These are phyloP conservation scores for Oceanodroma leucorhoa DNA, from an alignment of 2,797 vertebrate species.

Conservation along the genomic window DNA sequence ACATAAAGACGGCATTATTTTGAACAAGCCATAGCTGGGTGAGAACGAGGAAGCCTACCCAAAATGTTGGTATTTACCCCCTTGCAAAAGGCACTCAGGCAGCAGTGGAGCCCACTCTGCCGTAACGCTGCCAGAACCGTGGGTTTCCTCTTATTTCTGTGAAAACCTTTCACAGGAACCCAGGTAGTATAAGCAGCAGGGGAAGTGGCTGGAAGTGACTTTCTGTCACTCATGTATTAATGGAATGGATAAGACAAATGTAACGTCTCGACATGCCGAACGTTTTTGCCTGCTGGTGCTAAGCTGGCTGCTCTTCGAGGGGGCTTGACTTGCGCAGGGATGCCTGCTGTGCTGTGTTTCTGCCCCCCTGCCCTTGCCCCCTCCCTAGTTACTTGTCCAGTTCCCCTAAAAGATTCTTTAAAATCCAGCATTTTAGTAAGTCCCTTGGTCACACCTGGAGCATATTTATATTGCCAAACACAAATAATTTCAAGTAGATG, in stretches of 20 bases:
- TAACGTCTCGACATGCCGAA: not conserved
- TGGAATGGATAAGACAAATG: not conserved
- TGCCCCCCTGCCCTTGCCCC: accelerated
- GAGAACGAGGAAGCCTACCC: not conserved
- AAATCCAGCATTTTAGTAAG: not conserved
- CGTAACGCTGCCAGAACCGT: accelerated
- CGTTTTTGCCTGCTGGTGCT: constrained; percentile 31
- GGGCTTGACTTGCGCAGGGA: accelerated
- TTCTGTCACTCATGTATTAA: constrained; percentile 37
- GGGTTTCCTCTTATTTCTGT: not conserved
- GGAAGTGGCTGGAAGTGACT: constrained; percentile 36
- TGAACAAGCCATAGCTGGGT: not conserved
- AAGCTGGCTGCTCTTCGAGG: not conserved
- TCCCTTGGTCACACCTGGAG: not conserved
- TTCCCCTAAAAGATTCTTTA: not conserved
- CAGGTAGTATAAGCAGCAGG: constrained; percentile 29
- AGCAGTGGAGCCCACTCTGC: not conserved
- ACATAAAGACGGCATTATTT: not conserved
- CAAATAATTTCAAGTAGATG: not conserved
- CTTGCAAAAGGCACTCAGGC: not conserved
- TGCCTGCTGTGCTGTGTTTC: not conserved
- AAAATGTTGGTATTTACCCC: not conserved
- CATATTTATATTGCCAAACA: not conserved
- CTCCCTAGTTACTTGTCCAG: accelerated
- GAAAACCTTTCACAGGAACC: not conserved